Evolutionary conservation across 2,113 vertebrate species (phyloP).

Genomic region (Paramisgurnus dabryanus): DNA sequence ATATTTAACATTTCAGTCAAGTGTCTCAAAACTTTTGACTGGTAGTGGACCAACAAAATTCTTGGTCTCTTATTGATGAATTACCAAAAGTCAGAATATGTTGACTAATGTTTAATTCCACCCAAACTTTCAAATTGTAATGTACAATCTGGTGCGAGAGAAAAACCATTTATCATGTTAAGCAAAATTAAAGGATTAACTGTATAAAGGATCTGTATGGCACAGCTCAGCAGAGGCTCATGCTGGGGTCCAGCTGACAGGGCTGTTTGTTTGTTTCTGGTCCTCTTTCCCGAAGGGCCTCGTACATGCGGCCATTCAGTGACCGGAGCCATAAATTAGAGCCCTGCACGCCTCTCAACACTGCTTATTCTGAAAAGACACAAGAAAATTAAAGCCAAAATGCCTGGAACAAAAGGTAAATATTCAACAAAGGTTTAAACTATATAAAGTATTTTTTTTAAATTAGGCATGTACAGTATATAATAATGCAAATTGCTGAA

Average conservation of each 20-base stretch:
- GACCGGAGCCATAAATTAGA: conserved; percentile 73
- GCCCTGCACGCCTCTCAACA: conserved; percentile 59
- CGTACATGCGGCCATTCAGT: conserved; percentile 65
- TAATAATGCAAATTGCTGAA: too few relatives aligned
- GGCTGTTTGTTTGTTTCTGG: conserved; percentile 76
- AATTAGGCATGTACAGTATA: background rate
- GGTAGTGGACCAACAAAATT: too few relatives aligned
- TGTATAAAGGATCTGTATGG: conserved; percentile 51
- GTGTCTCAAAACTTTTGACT: too few relatives aligned
- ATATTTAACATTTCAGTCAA: too few relatives aligned
- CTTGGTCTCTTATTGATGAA: background rate
- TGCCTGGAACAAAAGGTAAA: conserved; percentile 79
- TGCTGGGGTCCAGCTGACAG: conserved; percentile 71
- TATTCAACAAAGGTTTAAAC: background rate
- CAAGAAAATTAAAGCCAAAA: conserved; percentile 71
- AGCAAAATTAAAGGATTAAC: conserved; percentile 70
- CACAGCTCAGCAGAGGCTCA: conserved; percentile 72
- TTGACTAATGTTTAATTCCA: background rate
- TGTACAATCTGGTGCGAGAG: conserved; percentile 20
- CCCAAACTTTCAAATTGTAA: background rate
- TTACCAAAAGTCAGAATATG: background rate
- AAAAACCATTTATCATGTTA: conserved; percentile 56
- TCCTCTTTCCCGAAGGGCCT: conserved; percentile 75
- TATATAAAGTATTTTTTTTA: background rate
- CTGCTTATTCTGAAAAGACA: conserved; percentile 63